Base-by-base conservation (phyloP, 2,888 invertebrate genomes). In the Thera obeliscata region DNA sequence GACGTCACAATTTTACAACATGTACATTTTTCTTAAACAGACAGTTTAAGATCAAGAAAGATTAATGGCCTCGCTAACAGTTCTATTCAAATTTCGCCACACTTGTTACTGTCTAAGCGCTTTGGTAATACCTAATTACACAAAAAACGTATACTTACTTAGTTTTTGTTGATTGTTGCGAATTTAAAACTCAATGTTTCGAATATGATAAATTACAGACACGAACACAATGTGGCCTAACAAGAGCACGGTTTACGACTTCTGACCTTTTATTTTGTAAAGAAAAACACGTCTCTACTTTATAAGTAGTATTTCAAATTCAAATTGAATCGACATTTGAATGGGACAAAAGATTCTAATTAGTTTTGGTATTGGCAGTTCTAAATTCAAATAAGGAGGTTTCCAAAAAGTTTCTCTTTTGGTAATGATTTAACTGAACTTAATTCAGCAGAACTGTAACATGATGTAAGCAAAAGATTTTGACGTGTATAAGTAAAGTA, bases 51-150 rank as follows among this genome's bases (percentile, higher is more conserved):
- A 86, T 85, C 87, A 83, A 74, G 64, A 66, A 83, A 87, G 89
- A 90, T 88, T 88, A 89, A 91, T 86, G 87, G 84, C 81, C 81
- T 82, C 76, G 79, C 81, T 83, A 87, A 87, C 86, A 81, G 86
- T 84, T 81, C 78, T 74, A 82, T 79, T 83, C 84, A 81, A 86
- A 87, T 88, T 85, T 86, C 82, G 85, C 86, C 86, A 87, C 80
- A 79, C 82, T 81, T 85, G 84, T 84, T 83, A 86, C 85, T 81
- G 82, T 86, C 85, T 82, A 81, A 80, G 79, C 77, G 78, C 80
- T 86, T 81, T 80, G 76, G 82, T 81, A 84, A 86, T 86, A 77
- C 82, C 69, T 74, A 79, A 77, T 77, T 78, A 79, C 74, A 75
- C 74, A 77, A 79, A 81, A 79, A 82, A 78, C 74, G 70, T 35